Percentiles rank a stretch among this genome's conserved stretches.
phyloP scores from a whole-genome alignment of 2,113 vertebrate species.

The Poecile atricapillus region DNA sequence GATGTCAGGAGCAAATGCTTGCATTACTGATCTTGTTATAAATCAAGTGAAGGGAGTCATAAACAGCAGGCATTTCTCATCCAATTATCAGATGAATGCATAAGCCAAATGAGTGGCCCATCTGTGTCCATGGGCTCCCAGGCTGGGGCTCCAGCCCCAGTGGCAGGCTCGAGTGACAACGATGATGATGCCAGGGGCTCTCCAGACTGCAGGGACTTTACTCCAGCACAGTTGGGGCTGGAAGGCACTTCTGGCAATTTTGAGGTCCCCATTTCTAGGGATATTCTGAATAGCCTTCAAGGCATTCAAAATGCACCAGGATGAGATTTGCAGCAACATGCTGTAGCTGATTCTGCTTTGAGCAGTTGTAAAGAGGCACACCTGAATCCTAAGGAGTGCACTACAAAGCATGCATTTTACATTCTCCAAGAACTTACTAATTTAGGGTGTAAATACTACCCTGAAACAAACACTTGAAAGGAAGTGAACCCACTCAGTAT shows the following conservation, averaged over 20 bases:
- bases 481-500: neutral
- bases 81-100: rapidly evolving
- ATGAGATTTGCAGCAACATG: neutral
- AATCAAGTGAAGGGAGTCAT: neutral
- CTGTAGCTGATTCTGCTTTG: neutral
- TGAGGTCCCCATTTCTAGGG: neutral
- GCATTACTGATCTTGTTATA: neutral
- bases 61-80: neutral
- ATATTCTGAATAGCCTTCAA: neutral
- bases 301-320: neutral
- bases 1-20: neutral
- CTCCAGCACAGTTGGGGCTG: neutral
- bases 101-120: neutral
- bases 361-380: neutral
- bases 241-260: neutral
- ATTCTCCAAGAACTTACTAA: neutral
- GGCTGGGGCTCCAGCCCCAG: neutral
- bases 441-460: neutral
- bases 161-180: rapidly evolving
- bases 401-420: neutral
- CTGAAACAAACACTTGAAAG: neutral
- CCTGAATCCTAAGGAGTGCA: neutral
- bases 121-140: neutral
- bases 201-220: neutral
- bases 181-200: neutral